These are phyloP conservation scores for Oxyruncus cristatus DNA, from an alignment of 2,113 vertebrate species.

Conservation along the genomic window DNA sequence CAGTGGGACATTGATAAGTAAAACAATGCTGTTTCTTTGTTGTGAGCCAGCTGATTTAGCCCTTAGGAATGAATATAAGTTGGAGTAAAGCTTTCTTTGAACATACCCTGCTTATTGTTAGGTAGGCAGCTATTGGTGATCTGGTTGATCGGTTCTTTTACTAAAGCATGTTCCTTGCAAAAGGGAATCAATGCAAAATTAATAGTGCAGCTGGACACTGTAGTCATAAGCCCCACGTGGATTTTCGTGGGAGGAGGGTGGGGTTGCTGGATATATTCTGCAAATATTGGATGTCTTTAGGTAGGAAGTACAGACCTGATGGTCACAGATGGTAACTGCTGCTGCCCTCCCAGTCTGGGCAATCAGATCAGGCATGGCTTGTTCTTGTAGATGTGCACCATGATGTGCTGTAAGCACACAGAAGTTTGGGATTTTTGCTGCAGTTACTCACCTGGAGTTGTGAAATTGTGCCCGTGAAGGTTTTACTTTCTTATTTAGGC, in stretches of 20 bases:
- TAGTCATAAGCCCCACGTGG: background rate
- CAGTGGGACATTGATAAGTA: slow-evolving; percentile 64
- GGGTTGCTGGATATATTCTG: background rate
- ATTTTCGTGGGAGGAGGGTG: background rate
- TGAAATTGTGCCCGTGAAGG: background rate
- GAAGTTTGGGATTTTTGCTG: background rate
- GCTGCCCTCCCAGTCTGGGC: background rate
- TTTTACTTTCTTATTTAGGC: background rate
- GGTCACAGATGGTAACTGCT: background rate
- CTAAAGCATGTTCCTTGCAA: background rate
- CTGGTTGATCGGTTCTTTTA: background rate
- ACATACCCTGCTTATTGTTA: slow-evolving; percentile 32
- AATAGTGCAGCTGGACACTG: background rate
- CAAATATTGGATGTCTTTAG: background rate
- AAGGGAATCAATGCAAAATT: background rate
- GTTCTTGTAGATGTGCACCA: background rate
- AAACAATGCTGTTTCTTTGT: slow-evolving; percentile 45
- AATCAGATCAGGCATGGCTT: background rate
- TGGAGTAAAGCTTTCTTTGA: slow-evolving; percentile 28
- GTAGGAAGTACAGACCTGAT: background rate
- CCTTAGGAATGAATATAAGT: slow-evolving; percentile 7
- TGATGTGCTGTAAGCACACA: background rate
- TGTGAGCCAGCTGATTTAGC: slow-evolving; percentile 34
- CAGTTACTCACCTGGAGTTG: background rate
- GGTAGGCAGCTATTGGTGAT: slow-evolving; percentile 16